Evolutionary conservation across 2,797 vertebrate species (phyloP).

Genomic region (Danio jaintianensis): DNA sequence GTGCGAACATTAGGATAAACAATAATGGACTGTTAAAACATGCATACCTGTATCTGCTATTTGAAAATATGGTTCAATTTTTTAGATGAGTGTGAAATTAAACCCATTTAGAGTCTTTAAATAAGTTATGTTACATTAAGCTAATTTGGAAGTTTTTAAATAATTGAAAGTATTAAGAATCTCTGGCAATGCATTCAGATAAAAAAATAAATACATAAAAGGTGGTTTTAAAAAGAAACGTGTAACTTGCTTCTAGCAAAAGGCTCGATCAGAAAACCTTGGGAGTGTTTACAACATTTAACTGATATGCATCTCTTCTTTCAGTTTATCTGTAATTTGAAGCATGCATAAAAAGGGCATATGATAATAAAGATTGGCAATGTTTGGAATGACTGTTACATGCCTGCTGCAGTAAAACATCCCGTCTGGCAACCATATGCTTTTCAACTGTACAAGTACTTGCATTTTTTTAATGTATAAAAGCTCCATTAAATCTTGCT

Average conservation of each 20-base stretch:
- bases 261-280: not conserved
- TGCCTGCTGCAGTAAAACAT: constrained; percentile 5
- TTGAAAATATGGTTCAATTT: not conserved
- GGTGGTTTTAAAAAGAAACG: not conserved
- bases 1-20: not conserved
- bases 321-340: constrained; percentile 4
- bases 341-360: not conserved
- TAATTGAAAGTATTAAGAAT: too few relatives aligned
- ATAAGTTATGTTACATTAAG: too few relatives aligned
- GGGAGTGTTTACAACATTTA: not conserved
- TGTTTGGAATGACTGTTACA: constrained; percentile 30
- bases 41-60: not conserved
- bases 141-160: too few relatives aligned
- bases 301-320: constrained; percentile 7
- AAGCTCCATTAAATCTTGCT: not conserved
- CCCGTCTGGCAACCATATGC: constrained; percentile 24
- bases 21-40: not conserved
- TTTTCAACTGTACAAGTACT: not conserved
- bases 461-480: too few relatives aligned
- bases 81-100: too few relatives aligned
- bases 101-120: too few relatives aligned
- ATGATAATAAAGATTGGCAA: constrained; percentile 28
- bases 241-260: not conserved
- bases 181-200: too few relatives aligned
- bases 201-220: not conserved